phyloP scores from a whole-genome alignment of 2,888 invertebrate genomes.

The Clistopyga incitator region DNA sequence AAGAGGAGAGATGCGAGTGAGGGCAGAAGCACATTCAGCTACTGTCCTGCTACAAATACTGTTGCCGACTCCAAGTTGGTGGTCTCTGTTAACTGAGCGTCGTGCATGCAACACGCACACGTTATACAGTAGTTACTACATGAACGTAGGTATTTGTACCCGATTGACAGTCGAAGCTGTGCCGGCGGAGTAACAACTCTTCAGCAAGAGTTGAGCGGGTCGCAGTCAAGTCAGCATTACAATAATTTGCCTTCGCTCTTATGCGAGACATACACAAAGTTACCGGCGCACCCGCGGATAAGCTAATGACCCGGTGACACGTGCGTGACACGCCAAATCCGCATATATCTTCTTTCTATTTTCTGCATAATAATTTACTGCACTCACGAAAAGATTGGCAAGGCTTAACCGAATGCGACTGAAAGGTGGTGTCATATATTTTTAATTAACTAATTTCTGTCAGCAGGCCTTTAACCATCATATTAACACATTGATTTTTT shows the following conservation, averaged over 20 bases:
- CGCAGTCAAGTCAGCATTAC: conserved; percentile 35
- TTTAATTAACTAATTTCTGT: background rate
- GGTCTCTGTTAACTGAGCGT: conserved; percentile 26
- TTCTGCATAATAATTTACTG: conserved; percentile 11
- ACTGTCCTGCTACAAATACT: conserved; percentile 45
- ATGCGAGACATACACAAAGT: conserved; percentile 51
- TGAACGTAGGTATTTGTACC: conserved; percentile 6
- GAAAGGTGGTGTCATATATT: too few species aligned
- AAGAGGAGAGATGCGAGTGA: background rate
- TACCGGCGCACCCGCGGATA: conserved; percentile 60
- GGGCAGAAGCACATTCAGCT: conserved; percentile 32
- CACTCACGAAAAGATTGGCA: background rate
- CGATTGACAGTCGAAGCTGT: conserved; percentile 18
- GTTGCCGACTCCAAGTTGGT: conserved; percentile 50
- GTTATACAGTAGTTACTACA: background rate
- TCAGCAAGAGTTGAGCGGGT: conserved; percentile 43
- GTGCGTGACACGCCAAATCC: conserved; percentile 55
- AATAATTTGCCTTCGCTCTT: conserved; percentile 61
- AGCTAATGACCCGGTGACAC: conserved; percentile 63
- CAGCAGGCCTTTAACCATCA: background rate
- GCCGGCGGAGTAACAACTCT: background rate
- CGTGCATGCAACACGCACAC: conserved; percentile 49
- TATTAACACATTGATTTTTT: too few species aligned
- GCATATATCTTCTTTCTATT: conserved; percentile 37
- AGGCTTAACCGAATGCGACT: too few species aligned